Conservation (phyloP, 2,113 vertebrate species). For the Percina caprodes region DNA sequence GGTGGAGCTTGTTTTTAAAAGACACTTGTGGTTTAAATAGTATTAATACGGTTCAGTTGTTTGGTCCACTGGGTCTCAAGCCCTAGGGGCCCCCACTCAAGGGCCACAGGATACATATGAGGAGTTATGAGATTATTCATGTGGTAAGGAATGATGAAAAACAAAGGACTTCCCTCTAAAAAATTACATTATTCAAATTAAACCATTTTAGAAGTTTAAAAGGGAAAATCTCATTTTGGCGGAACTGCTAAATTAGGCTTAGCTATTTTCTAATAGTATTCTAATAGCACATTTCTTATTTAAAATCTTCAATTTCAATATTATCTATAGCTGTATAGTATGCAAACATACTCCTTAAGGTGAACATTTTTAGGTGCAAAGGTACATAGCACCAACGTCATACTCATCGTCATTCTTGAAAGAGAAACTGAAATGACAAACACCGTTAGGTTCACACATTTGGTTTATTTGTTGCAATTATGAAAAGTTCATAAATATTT, state of each 20-base stretch:
- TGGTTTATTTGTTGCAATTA: constrained; percentile 81
- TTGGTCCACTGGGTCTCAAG: no score
- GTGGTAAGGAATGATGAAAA: no score
- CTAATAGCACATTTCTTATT: neutral
- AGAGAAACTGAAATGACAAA: constrained; percentile 18
- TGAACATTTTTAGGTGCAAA: neutral
- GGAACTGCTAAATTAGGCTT: no score
- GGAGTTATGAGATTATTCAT: no score
- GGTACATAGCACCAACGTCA: no score
- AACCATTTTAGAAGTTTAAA: neutral
- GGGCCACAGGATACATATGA: no score
- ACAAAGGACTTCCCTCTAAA: neutral
- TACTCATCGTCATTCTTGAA: neutral
- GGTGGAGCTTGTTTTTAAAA: neutral
- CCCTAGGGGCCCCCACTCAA: neutral
- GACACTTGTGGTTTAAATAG: no score
- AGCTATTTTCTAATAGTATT: neutral
- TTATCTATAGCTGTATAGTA: neutral
- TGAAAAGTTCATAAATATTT: constrained; percentile 73
- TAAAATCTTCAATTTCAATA: neutral
- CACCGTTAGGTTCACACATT: constrained; percentile 66
- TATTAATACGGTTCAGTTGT: neutral
- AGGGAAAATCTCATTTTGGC: neutral
- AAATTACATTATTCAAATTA: neutral
- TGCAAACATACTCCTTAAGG: neutral